These are phyloP conservation scores for Seriola rivoliana DNA, from an alignment of 2,113 vertebrate genomes.

Conservation along the genomic window DNA sequence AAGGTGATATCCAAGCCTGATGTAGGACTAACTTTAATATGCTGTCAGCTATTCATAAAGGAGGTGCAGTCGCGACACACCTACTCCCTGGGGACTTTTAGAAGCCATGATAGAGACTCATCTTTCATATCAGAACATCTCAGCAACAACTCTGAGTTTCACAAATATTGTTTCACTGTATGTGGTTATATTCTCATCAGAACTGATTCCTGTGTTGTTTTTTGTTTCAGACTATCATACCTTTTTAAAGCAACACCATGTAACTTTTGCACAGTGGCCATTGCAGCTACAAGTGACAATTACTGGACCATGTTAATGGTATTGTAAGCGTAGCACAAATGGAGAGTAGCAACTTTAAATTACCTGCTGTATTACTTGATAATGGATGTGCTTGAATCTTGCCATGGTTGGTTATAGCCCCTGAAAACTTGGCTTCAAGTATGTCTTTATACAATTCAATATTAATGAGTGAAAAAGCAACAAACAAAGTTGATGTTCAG, in stretches of 20 bases:
- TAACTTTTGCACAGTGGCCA: not conserved
- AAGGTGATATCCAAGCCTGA: constrained; percentile 50
- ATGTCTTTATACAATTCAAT: not conserved
- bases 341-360: not conserved
- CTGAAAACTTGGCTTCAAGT: not conserved
- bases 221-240: not conserved
- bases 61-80: constrained; percentile 68
- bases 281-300: not conserved
- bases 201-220: not conserved
- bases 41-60: constrained; percentile 53
- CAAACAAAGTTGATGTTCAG: not conserved
- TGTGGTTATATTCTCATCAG: not conserved
- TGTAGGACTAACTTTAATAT: constrained; percentile 43
- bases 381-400: not conserved
- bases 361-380: not conserved
- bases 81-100: constrained; percentile 56
- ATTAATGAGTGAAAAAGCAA: not conserved
- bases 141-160: not conserved
- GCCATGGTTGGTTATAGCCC: not conserved
- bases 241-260: not conserved
- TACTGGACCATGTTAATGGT: not conserved
- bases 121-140: constrained; percentile 38
- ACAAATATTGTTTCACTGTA: not conserved
- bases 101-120: constrained; percentile 19
- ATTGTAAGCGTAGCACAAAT: not conserved